Evolutionary conservation across 2,797 vertebrate genomes (phyloP), one percentile per base, ranked within the genome.

Genomic region (Sebastes goodei): DNA sequence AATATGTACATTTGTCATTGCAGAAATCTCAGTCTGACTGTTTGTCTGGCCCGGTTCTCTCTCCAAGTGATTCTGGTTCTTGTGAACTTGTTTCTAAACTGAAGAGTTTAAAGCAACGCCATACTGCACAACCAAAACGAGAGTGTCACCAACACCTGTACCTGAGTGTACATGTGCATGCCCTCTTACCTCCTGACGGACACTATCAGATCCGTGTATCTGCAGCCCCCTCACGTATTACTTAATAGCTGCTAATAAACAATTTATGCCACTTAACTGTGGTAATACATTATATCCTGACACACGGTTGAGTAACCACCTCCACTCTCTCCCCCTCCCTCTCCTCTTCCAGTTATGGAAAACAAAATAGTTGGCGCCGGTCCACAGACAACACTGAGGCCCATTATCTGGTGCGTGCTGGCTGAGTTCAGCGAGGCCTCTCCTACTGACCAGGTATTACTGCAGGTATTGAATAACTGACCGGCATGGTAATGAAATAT

Each of bases 201-300:
- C 73, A 71, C 77, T 86, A 93, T 93, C 91, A 83, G 80, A 67
- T 71, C 60, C 68, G 75, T 77, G 80, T 84, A 85, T 90, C 86
- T 86, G 63, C 76, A 88, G 66, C 78, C 52, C 89, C 80, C 86
- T 85, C 76, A 82, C 90, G 69, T 88, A 71, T 88, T 84, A 88
- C 86, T 90, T 93, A 92, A 92, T 90, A 77, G 80, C 74, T 85
- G 78, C 89, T 92, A 94, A 95, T 94, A 94, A 95, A 94, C 91
- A 76, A 86, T 94, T 94, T 91, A 87, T 91, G 86, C 77, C 88
- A 91, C 89, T 94, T 92, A 92, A 89, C 86, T 46, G 76, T 76
- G 66, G 64, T 90, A 89, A 93, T 90, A 89, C 75, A 79, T 94
- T 82, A 92, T 76, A 89, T 92, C 87, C 86, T 86, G 78, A 89